Percentiles rank a stretch among this genome's conserved stretches.
Evolutionary conservation across 1,140 invertebrate genomes (phyloP).

Genomic region (Hyles vespertilio): DNA sequence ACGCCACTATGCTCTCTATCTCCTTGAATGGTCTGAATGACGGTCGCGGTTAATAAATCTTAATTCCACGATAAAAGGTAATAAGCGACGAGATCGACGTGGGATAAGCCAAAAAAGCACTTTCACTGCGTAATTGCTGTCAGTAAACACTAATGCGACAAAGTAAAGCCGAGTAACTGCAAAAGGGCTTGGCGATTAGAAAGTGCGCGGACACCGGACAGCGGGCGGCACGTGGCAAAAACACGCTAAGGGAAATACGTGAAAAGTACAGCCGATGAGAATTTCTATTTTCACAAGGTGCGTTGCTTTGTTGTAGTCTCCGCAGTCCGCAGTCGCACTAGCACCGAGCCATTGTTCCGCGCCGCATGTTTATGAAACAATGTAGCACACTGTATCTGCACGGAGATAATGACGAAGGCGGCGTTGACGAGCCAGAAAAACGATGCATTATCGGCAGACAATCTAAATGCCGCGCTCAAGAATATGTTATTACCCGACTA

Average conservation of each 20-base stretch:
- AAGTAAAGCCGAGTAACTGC: slow-evolving; percentile 21
- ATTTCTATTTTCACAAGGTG: slow-evolving; percentile 21
- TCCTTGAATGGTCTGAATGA: no score
- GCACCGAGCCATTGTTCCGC: slow-evolving; percentile 11
- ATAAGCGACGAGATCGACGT: slow-evolving; percentile 38
- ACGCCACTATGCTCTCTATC: no score
- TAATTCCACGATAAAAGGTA: slow-evolving; percentile 10
- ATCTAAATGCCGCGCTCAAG: no score
- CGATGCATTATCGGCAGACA: no score
- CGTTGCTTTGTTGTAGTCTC: slow-evolving; percentile 4
- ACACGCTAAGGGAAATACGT: slow-evolving; percentile 25
- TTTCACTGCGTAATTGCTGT: slow-evolving; percentile 57
- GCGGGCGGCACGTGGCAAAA: slow-evolving; percentile 20
- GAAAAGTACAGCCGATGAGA: slow-evolving; percentile 29
- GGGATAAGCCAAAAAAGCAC: slow-evolving; percentile 47
- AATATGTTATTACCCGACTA: no score
- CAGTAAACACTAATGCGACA: slow-evolving; percentile 43
- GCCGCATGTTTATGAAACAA: background rate
- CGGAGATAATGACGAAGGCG: no score
- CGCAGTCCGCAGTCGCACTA: no score
- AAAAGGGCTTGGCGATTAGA: slow-evolving; percentile 23
- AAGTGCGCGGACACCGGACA: slow-evolving; percentile 26
- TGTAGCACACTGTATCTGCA: no score
- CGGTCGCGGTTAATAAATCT: no score
- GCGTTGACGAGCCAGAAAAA: no score